Conservation (phyloP, 1,140 invertebrate species). For the Pristionchus pacificus region DNA sequence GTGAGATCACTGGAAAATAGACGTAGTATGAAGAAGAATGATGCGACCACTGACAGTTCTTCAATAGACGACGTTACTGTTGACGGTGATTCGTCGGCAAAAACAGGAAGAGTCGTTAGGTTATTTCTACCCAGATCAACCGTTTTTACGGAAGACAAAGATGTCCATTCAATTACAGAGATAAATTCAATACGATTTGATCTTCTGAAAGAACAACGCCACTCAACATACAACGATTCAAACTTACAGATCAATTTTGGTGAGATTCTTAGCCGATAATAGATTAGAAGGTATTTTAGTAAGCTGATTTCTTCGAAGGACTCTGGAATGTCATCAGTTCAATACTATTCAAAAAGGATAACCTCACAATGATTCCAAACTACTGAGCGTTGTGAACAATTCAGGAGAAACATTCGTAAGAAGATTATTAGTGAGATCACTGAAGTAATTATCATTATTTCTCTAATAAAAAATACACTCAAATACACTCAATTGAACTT, state of each 20-base stretch:
- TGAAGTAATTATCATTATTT: background rate
- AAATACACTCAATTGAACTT: background rate
- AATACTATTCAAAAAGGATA: background rate
- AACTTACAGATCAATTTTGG: background rate
- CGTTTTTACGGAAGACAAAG: background rate
- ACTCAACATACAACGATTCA: background rate
- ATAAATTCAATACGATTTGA: background rate
- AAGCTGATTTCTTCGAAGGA: background rate
- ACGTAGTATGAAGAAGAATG: background rate
- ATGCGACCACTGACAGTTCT: background rate
- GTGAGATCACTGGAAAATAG: background rate
- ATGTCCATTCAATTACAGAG: background rate
- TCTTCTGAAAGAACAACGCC: background rate
- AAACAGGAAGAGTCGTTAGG: background rate
- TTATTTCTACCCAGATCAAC: background rate
- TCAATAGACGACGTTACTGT: background rate
- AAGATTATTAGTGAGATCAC: background rate
- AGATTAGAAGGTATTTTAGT: background rate
- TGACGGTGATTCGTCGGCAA: background rate
- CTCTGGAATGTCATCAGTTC: background rate
- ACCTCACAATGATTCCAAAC: background rate
- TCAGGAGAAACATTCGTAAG: background rate
- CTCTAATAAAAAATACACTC: background rate
- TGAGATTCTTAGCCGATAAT: background rate
- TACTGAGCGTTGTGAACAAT: background rate